A percentile compares a stretch with the other conserved stretches of the same genome.
phyloP scores from a whole-genome alignment of 2,797 vertebrate species.

The Salmo trutta region DNA sequence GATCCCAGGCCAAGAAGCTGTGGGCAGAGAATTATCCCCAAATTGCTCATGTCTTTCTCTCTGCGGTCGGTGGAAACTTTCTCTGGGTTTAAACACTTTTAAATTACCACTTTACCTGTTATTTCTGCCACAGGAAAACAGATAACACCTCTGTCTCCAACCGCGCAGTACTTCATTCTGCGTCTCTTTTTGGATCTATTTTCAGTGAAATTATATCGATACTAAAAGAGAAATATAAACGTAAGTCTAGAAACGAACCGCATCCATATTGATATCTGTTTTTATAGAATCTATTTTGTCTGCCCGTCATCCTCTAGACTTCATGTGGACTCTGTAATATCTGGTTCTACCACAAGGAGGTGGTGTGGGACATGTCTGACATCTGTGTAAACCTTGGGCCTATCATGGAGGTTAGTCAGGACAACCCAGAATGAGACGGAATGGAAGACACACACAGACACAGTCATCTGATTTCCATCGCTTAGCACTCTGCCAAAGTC shows the following conservation, averaged over 20 bases:
- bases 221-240: neutral
- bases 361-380: conserved; percentile 6
- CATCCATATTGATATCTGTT: neutral
- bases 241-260: neutral
- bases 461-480: conserved; percentile 28
- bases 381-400: conserved; percentile 28
- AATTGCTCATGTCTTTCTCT: conserved; percentile 44
- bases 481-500: conserved; percentile 7
- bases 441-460: conserved; percentile 20
- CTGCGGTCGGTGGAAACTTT: conserved; percentile 34
- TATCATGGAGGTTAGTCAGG: neutral
- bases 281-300: neutral
- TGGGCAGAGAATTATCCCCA: conserved; percentile 51
- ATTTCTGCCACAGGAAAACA: conserved; percentile 13
- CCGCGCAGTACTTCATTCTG: neutral
- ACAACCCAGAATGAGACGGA: conserved; percentile 3
- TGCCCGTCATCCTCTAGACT: neutral
- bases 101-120: conserved; percentile 21
- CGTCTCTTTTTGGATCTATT: neutral
- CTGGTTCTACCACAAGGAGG: conserved; percentile 35
- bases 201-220: neutral
- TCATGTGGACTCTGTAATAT: neutral
- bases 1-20: conserved; percentile 47
- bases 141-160: conserved; percentile 3
- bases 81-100: conserved; percentile 13